These are phyloP conservation scores for Caenorhabditis wallacei DNA, from an alignment of 2,888 invertebrate species.

Conservation along the genomic window DNA sequence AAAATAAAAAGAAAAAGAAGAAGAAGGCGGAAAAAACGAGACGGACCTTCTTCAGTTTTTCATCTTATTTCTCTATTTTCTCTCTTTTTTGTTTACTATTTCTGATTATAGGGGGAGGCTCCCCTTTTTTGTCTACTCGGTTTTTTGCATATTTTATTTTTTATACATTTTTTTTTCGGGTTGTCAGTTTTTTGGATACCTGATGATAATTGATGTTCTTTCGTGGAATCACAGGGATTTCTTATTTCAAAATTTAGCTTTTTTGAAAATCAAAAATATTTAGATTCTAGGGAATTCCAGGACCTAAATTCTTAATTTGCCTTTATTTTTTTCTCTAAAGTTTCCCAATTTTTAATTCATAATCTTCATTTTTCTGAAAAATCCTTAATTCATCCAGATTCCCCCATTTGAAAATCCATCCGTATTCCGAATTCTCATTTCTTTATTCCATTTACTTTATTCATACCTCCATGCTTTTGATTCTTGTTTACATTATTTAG, in stretches of 20 bases:
- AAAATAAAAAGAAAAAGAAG: constrained; percentile 7
- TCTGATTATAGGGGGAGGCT: neutral
- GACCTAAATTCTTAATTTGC: no score
- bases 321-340: no score
- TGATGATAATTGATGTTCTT: neutral
- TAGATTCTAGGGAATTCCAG: no score
- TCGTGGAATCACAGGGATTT: neutral
- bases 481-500: constrained; percentile 13
- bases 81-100: constrained; percentile 33
- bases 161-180: constrained; percentile 5
- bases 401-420: neutral
- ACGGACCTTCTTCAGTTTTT: constrained; percentile 44
- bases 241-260: neutral
- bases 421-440: neutral
- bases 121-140: constrained; percentile 18
- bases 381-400: no score
- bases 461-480: neutral
- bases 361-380: no score
- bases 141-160: constrained; percentile 43
- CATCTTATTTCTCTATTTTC: constrained; percentile 1
- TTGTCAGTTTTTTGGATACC: constrained; percentile 12
- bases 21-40: constrained; percentile 2
- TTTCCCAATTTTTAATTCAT: no score
- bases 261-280: neutral
- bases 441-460: constrained; percentile 3